phyloP scores from a whole-genome alignment of 2,113 vertebrate genomes.

The Nibea albiflora region DNA sequence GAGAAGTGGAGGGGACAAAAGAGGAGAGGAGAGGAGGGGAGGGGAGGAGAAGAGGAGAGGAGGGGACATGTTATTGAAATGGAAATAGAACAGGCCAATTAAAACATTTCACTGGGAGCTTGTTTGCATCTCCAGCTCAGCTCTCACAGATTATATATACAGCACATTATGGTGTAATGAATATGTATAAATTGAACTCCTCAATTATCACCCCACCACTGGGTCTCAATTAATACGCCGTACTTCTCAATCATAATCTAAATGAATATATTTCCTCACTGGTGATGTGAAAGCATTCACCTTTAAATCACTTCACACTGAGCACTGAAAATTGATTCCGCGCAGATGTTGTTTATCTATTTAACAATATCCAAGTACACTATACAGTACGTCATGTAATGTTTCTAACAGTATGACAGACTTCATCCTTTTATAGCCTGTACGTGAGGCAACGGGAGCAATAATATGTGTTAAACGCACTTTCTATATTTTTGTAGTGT shows the following conservation, averaged over 20 bases:
- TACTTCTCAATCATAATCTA: slow-evolving; percentile 53
- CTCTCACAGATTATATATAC: slow-evolving; percentile 79
- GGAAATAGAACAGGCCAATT: slow-evolving; percentile 83
- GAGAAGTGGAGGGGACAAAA: slow-evolving; percentile 68
- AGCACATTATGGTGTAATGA: slow-evolving; percentile 81
- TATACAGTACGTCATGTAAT: not conserved
- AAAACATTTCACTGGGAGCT: slow-evolving; percentile 81
- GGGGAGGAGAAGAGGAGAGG: slow-evolving; percentile 48
- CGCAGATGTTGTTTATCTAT: slow-evolving; percentile 31
- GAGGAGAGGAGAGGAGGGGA: slow-evolving; percentile 23
- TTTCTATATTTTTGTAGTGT: not conserved
- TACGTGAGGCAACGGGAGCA: not conserved
- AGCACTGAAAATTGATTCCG: slow-evolving; percentile 15
- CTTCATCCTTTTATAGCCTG: slow-evolving; percentile 8
- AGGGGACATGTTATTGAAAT: slow-evolving; percentile 81
- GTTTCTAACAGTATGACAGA: not conserved
- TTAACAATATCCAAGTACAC: slow-evolving; percentile 17
- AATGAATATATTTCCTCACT: slow-evolving; percentile 60
- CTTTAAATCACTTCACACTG: slow-evolving; percentile 56
- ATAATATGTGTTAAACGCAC: not conserved
- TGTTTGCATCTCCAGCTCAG: slow-evolving; percentile 78
- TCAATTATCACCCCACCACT: slow-evolving; percentile 71
- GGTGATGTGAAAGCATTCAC: slow-evolving; percentile 49
- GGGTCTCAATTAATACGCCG: slow-evolving; percentile 68
- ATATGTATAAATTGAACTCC: slow-evolving; percentile 77